A percentile compares a stretch with the other conserved stretches of the same genome.
Evolutionary conservation across 2,113 vertebrate species (phyloP).

Genomic region (Antechinus flavipes): DNA sequence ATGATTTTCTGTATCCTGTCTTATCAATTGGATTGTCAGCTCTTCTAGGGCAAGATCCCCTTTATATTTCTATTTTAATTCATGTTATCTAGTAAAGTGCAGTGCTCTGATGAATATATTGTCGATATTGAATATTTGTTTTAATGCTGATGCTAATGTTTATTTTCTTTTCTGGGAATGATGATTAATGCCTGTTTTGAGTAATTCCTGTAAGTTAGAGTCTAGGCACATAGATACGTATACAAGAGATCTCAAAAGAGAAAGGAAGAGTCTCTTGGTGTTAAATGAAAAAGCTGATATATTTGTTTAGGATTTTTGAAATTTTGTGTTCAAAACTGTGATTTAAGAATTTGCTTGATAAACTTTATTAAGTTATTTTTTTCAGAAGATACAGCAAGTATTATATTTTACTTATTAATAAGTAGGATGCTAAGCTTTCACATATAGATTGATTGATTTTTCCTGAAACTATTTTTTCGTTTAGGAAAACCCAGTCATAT

Average conservation of each 20-base stretch:
- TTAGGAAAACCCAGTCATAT: not conserved
- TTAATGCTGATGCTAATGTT: conserved; percentile 22
- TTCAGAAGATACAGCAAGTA: not conserved
- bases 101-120: conserved; percentile 11
- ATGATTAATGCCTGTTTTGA: conserved; percentile 32
- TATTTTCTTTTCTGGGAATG: conserved; percentile 21
- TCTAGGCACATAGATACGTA: conserved; percentile 15
- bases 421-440: not conserved
- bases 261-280: not conserved
- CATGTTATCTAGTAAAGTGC: not conserved
- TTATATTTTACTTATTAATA: not conserved
- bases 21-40: conserved; percentile 15
- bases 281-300: conserved; percentile 24
- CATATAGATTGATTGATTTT: not conserved
- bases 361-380: not conserved
- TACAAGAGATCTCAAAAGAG: not conserved
- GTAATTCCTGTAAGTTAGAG: not conserved
- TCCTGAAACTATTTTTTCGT: not conserved
- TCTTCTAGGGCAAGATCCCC: not conserved
- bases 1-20: not conserved
- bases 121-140: conserved; percentile 26
- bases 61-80: not conserved
- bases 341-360: not conserved
- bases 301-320: conserved; percentile 40
- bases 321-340: not conserved